Percentiles rank a stretch among this genome's conserved stretches.
Conservation (phyloP, 2,888 invertebrate genomes). For the Lithodes maja region DNA sequence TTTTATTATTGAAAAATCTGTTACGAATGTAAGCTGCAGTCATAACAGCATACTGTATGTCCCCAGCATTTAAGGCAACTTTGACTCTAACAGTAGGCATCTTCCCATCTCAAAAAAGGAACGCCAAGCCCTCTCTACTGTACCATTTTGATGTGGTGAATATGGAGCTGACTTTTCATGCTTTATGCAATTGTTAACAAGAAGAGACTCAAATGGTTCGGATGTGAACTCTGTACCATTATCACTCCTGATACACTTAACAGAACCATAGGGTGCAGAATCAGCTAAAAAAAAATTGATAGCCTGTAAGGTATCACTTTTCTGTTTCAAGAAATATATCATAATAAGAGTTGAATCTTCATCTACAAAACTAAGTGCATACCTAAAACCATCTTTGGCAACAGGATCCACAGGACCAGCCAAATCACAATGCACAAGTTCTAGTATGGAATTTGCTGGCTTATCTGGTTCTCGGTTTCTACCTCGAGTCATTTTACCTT, state of each 20-base stretch:
- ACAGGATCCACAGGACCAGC: not conserved
- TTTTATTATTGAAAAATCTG: too few species aligned
- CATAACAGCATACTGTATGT: too few species aligned
- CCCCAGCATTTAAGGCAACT: too few species aligned
- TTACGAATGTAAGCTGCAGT: too few species aligned
- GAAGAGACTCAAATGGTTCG: not conserved
- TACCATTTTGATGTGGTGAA: not conserved
- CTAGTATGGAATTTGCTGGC: not conserved
- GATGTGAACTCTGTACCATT: not conserved
- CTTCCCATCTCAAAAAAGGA: too few species aligned
- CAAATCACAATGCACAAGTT: slow-evolving; percentile 20
- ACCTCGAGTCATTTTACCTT: not conserved
- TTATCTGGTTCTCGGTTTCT: slow-evolving; percentile 1
- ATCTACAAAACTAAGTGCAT: slow-evolving; percentile 18
- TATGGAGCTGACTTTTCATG: slow-evolving; percentile 2
- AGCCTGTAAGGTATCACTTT: slow-evolving; percentile 5
- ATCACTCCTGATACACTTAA: not conserved
- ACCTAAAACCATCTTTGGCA: slow-evolving; percentile 25
- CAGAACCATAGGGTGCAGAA: not conserved
- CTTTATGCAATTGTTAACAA: not conserved
- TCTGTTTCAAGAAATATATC: slow-evolving; percentile 12
- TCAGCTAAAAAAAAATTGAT: not conserved
- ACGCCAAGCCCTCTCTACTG: too few species aligned
- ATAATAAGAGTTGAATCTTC: slow-evolving; percentile 5
- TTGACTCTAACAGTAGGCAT: too few species aligned